These are phyloP conservation scores for Lichenostomus cassidix DNA, from an alignment of 2,113 vertebrate genomes.

Conservation along the genomic window DNA sequence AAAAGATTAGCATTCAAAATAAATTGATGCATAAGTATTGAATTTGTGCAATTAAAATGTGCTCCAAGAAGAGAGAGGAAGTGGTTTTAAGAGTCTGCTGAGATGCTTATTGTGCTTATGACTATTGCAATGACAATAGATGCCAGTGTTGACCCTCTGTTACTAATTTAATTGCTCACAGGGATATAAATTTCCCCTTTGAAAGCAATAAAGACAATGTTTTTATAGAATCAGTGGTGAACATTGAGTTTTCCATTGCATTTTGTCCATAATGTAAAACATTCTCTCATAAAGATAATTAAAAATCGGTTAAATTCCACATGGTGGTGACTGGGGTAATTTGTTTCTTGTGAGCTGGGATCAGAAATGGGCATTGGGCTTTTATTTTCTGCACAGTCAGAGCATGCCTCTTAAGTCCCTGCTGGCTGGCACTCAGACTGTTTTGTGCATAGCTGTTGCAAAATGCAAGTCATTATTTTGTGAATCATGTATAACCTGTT, in stretches of 20 bases:
- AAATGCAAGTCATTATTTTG: not conserved
- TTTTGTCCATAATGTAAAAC: conserved; percentile 13
- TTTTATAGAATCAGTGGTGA: conserved; percentile 7
- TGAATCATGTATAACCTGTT: not conserved
- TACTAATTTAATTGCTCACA: conserved; percentile 7
- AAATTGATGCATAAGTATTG: conserved; percentile 16
- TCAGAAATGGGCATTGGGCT: not conserved
- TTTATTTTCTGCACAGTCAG: not conserved
- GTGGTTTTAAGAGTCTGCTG: conserved; percentile 1
- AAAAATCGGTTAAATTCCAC: not conserved
- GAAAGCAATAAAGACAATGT: not conserved
- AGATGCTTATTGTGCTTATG: conserved; percentile 5
- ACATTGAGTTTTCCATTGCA: not conserved
- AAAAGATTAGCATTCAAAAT: conserved; percentile 23
- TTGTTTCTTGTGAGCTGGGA: not conserved
- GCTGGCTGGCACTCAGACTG: not conserved
- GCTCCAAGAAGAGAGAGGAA: conserved; percentile 2
- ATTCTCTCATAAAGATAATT: not conserved
- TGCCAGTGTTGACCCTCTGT: conserved; percentile 16
- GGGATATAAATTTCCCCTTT: not conserved
- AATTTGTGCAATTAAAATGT: conserved; percentile 38
- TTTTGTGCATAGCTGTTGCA: not conserved
- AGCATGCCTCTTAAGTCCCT: not conserved
- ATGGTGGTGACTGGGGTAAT: not conserved
- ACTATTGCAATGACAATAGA: conserved; percentile 6